These are phyloP conservation scores for Varroa destructor DNA, from an alignment of 1,140 invertebrate species.

Conservation along the genomic window DNA sequence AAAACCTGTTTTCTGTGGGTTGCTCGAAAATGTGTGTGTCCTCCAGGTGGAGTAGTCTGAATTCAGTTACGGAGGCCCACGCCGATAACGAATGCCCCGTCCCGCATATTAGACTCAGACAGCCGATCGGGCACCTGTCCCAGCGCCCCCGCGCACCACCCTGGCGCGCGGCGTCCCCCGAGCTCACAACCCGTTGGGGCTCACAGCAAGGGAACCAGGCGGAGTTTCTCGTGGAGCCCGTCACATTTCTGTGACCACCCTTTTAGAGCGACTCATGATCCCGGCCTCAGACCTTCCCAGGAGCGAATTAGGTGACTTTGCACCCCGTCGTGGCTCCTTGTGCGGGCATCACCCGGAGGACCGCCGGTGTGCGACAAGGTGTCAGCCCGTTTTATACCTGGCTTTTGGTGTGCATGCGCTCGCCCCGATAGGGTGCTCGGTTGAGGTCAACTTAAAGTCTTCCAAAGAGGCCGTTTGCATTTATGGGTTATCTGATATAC, in stretches of 20 bases:
- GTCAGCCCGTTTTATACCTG: neutral
- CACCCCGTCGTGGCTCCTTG: conserved; percentile 23
- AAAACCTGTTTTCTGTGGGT: too few species aligned
- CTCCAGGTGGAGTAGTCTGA: conserved; percentile 28
- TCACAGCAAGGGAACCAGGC: conserved; percentile 14
- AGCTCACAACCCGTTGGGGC: neutral
- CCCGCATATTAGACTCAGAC: conserved; percentile 26
- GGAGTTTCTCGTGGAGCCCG: conserved; percentile 19
- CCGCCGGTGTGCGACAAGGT: neutral
- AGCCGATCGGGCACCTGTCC: conserved; percentile 16
- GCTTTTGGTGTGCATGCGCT: neutral
- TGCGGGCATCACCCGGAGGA: conserved; percentile 28
- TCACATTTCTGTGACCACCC: conserved; percentile 25
- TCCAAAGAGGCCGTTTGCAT: too few species aligned
- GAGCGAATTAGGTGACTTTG: neutral
- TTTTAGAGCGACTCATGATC: conserved; percentile 16
- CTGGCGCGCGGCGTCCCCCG: too few species aligned
- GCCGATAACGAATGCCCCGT: neutral
- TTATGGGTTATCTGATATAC: too few species aligned
- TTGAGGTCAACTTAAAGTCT: neutral
- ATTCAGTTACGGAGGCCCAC: conserved; percentile 21
- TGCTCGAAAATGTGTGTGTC: neutral
- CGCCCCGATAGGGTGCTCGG: neutral
- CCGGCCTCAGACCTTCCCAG: conserved; percentile 28
- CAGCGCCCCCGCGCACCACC: conserved; percentile 12